A percentile compares a stretch with the other conserved stretches of the same genome.
These are phyloP conservation scores for Polyodon spathula DNA, from an alignment of 2,113 vertebrate species.

Conservation along the genomic window DNA sequence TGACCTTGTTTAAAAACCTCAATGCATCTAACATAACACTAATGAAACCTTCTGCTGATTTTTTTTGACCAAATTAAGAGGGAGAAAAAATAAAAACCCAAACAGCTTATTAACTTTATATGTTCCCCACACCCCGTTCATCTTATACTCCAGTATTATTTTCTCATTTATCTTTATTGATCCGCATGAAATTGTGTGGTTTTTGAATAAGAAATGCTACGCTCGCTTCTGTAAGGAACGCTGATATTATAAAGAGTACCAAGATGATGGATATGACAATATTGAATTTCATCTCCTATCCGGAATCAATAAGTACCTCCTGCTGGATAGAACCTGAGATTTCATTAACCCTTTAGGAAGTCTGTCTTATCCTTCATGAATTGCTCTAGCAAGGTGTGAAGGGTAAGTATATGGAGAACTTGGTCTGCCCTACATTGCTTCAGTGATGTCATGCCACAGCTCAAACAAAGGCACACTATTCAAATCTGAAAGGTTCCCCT, in stretches of 20 bases:
- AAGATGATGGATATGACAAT: conserved; percentile 53
- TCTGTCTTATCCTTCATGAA: conserved; percentile 45
- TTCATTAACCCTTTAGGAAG: conserved; percentile 60
- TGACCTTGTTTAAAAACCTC: no score
- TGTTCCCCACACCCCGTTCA: no score
- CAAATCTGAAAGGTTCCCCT: no score
- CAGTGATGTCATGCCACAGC: conserved; percentile 18
- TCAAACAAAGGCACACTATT: background rate
- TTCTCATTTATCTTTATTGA: conserved; percentile 28
- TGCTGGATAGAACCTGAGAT: conserved; percentile 49
- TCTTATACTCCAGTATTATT: conserved; percentile 42
- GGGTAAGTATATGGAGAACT: conserved; percentile 47
- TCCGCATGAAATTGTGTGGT: conserved; percentile 21
- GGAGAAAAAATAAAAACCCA: no score
- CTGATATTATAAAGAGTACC: conserved; percentile 39
- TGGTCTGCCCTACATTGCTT: conserved; percentile 24
- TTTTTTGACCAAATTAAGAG: no score
- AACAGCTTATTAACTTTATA: no score
- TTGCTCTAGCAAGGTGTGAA: conserved; percentile 49
- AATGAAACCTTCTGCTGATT: no score
- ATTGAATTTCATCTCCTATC: conserved; percentile 48
- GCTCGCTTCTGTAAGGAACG: conserved; percentile 35
- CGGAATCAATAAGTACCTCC: conserved; percentile 48
- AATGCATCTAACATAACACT: no score
- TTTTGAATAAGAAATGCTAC: conserved; percentile 30